Percentiles rank a stretch among this genome's conserved stretches.
phyloP scores from a whole-genome alignment of 2,797 vertebrate genomes.

The Poecile montanus region DNA sequence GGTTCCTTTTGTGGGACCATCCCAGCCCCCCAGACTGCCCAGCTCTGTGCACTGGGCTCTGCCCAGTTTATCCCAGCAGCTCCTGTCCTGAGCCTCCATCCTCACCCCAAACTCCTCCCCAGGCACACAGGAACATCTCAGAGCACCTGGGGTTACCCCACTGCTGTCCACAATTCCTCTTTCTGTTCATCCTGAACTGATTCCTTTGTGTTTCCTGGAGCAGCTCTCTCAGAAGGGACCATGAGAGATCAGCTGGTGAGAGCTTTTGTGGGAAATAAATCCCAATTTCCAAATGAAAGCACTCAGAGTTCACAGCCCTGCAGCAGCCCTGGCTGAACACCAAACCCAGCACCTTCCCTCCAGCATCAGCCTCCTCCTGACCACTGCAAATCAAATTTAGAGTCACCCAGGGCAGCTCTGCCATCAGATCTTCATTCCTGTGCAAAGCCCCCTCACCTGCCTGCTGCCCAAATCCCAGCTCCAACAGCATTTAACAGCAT shows the following conservation, averaged over 20 bases:
- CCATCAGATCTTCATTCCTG: neutral
- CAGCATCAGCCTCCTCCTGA: neutral
- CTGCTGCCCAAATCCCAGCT: neutral
- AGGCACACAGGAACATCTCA: neutral
- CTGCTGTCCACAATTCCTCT: neutral
- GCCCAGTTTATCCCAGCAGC: neutral
- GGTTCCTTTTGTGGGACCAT: too few relatives aligned
- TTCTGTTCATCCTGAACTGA: neutral
- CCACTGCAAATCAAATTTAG: neutral
- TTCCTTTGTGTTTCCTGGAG: neutral
- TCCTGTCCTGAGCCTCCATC: neutral
- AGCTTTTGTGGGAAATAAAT: neutral
- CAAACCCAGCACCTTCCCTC: neutral
- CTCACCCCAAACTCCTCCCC: neutral
- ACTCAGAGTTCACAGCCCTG: neutral
- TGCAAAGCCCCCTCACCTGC: neutral
- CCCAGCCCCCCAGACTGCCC: too few relatives aligned
- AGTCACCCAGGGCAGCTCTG: neutral
- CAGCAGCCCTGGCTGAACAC: neutral
- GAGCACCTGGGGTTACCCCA: neutral
- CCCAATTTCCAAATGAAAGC: neutral
- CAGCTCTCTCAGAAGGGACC: neutral
- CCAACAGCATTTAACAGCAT: neutral
- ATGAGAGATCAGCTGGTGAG: neutral
- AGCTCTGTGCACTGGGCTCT: too few relatives aligned